Base-by-base conservation (phyloP, 2,888 invertebrate genomes). In the Cephus sareptanus region DNA sequence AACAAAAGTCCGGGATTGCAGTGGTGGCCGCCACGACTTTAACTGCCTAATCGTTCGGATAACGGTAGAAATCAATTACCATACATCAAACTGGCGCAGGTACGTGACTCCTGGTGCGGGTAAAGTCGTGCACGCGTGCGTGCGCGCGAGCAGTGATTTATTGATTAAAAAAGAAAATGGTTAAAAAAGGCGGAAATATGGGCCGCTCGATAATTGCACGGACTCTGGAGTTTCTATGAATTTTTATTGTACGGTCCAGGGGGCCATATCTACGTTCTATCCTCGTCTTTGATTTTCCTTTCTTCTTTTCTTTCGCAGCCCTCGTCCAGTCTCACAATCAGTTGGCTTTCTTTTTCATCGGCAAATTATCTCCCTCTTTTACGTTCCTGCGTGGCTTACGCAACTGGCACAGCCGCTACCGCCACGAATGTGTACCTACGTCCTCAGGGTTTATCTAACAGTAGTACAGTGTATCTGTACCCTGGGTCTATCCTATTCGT, bases 401-500 rank as follows among this genome's bases (percentile, higher is more conserved):
- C 34, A 74, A 74, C 37, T 9, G 11, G 11, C 13, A 30, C 13
- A 35, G 35, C 74, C 30, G 15, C 31, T 30, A 35, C 34, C 30
- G 34, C 34, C 74, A 37, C 34, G 12, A 30, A 15, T 74, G 34
- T 73, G 71, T 12, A 71, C 71, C 33, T 71, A 71, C 71, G 33
- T 71, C 33, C 71, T 71, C 71, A 15, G 33, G 71, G 71, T 71
- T 71, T 71, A 71, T 71, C 71, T 69, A 75, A 34, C 71, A 69
- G 13, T 40, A 34, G 34, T 34, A 34, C 71, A 6, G 23, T 71
- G 12, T 71, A 6, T 34, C 71, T 34, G 31, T 33, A 71, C 71
- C 71, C 71, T 31, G 73, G 68, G 23, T 73, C 30, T 74, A 73
- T 73, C 76, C 76, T 34, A 35, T 77, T 33, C 69, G 69, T 77